Evolutionary conservation across 1,140 invertebrate genomes (phyloP), one percentile per base, ranked within the genome.

Genomic region (Caenorhabditis brenneri): DNA sequence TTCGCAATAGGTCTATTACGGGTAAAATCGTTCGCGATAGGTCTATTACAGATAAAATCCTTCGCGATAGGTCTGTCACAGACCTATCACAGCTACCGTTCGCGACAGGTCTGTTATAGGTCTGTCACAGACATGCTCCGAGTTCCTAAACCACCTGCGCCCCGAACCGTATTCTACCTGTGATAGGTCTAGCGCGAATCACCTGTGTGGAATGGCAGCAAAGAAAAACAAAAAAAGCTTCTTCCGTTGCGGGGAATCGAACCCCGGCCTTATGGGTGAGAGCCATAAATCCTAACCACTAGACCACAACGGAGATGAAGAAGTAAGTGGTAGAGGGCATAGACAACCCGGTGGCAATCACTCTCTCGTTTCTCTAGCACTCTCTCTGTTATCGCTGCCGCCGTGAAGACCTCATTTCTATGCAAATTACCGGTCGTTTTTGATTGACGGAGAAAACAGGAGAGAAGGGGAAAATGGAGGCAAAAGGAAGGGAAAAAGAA

Each of bases 221-320:
- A 55, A 55, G 27, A 55, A 27, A 12, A 1, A n/a, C 33, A 48
- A 79, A 79, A 79, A 79, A 79, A 1, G 15, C n/a, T n/a, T 51
- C 27, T 80, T 80, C 78, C 46, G 93, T 93, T 94, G 94, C 94
- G 93, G 94, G 94, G 94, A 94, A 94, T 94, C 93, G 94, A 94
- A 94, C 94, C 94, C 94, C 93, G 93, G 93, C 93, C 94, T 94
- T 93, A 93, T 93, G 93, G 93, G 94, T 94, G 94, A 94, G 93
- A 94, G 94, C 94, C 94, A 94, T 93, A 93, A 94, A 94, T 94
- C 94, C 94, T 94, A 94, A 93, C 94, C 94, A 86, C 85, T 86
- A 86, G 85, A 86, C 85, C 82, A 86, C 85, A 86, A 69, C 58
- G 81, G 81, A 82, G 42, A 79, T 22, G 74, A 27, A 24, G 10